Base-by-base conservation (phyloP, 2,888 invertebrate genomes). In the Conchocele bisecta region DNA sequence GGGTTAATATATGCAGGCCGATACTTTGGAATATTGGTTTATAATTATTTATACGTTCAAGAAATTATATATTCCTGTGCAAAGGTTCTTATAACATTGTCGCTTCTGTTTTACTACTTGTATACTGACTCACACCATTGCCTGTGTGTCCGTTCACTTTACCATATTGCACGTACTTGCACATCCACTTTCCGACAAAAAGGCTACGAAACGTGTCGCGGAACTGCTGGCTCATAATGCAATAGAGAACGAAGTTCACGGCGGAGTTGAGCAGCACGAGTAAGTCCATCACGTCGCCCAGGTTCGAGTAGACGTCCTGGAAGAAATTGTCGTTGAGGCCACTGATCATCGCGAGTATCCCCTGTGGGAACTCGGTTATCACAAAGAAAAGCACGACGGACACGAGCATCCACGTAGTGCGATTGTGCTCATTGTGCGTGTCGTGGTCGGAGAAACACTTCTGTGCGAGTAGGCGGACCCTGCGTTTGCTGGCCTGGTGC, bases 161-260 rank as follows among this genome's bases (percentile, higher is more conserved):
- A n/a, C 74, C 66, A 50, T 72, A 65, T 26, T 75, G 71, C 33
- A 41, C 46, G 1, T 44, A 29, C n/a, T 61, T 56, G 41, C 66
- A 67, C 67, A 71, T 56, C 71, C 68, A 77, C 50, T 77, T 67
- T 53, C 80, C 65, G 17, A 83, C 79, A 65, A 87, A 87, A 59
- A 90, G 68, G 58, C 79, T 85, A 65, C 84, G 85, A 79, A 93
- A 92, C 1, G 93, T 93, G 61, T 91, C 86, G 17, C 98, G 93
- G 91, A 98, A 98, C 93, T 97, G 97, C 81, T 96, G 94, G 72
- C 97, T 97, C 98, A 98, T 98, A 59, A 96, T 94, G 88, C 97
- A 98, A 91, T 98, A 98, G 37, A 98, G 93, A 73, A 98, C 95
- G 89, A 98, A 98, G 92, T 97, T 98, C 72, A 98, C 95, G 1